These are phyloP conservation scores for Patella ulyssiponensis DNA, from an alignment of 2,888 invertebrate genomes.

Conservation along the genomic window DNA sequence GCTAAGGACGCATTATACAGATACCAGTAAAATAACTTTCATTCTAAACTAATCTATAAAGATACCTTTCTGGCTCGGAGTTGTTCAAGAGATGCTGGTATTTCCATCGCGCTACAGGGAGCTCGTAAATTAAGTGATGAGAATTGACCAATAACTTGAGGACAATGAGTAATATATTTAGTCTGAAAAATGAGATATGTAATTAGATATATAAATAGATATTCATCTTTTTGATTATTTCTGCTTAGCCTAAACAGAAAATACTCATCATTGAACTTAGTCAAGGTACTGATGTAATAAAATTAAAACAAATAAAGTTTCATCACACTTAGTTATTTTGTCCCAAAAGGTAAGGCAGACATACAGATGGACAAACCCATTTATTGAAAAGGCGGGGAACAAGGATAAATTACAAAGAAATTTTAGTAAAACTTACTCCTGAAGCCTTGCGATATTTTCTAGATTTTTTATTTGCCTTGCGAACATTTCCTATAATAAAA, in stretches of 20 bases:
- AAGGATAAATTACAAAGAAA: too few species aligned
- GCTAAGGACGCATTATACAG: too few species aligned
- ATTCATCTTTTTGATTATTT: too few species aligned
- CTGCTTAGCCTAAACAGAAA: too few species aligned
- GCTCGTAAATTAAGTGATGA: slow-evolving; percentile 59
- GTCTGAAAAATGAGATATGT: slow-evolving; percentile 49
- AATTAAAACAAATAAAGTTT: too few species aligned
- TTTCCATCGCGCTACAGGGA: slow-evolving; percentile 59
- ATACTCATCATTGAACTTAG: too few species aligned
- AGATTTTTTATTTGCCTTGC: slow-evolving; percentile 35
- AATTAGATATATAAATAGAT: neutral
- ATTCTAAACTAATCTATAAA: neutral
- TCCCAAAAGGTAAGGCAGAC: too few species aligned
- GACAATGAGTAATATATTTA: slow-evolving; percentile 63
- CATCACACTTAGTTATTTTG: too few species aligned
- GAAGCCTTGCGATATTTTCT: slow-evolving; percentile 51
- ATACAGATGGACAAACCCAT: too few species aligned
- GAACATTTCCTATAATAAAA: slow-evolving; percentile 38
- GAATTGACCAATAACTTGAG: slow-evolving; percentile 67
- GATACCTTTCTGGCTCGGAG: slow-evolving; percentile 61
- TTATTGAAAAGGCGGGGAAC: too few species aligned
- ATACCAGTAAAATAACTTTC: too few species aligned
- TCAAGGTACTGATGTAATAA: too few species aligned
- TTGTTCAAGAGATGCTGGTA: slow-evolving; percentile 57
- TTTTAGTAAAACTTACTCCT: slow-evolving; percentile 42